Evolutionary conservation across 2,113 vertebrate species (phyloP).

Genomic region (Eclectus roratus): DNA sequence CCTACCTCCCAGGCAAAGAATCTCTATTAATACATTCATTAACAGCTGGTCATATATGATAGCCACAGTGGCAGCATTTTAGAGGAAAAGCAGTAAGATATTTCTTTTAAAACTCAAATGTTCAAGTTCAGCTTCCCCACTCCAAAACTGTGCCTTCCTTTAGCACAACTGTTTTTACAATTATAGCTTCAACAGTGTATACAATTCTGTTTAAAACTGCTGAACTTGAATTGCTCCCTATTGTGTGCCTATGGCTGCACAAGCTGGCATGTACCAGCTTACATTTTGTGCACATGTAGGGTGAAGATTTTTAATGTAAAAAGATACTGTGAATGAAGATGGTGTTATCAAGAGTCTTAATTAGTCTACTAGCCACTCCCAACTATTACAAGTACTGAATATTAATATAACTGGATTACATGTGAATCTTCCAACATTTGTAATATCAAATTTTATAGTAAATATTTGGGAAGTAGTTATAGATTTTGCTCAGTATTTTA

Average conservation of each 20-base stretch:
- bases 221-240: neutral
- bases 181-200: neutral
- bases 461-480: neutral
- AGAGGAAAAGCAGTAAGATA: neutral
- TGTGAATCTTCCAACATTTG: neutral
- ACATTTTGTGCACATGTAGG: neutral
- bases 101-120: neutral
- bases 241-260: neutral
- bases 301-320: neutral
- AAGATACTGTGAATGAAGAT: rapidly evolving
- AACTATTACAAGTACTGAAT: neutral
- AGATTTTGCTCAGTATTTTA: neutral
- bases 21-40: neutral
- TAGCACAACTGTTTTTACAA: neutral
- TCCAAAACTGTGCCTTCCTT: neutral
- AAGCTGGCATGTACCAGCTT: neutral
- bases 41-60: neutral
- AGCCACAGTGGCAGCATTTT: neutral
- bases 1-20: neutral
- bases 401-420: neutral
- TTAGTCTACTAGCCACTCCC: neutral
- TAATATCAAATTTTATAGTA: neutral
- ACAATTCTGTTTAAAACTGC: neutral
- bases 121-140: neutral
- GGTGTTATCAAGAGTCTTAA: neutral